Base-by-base conservation (phyloP, 1,140 invertebrate genomes). In the Neomicropteryx cornuta region DNA sequence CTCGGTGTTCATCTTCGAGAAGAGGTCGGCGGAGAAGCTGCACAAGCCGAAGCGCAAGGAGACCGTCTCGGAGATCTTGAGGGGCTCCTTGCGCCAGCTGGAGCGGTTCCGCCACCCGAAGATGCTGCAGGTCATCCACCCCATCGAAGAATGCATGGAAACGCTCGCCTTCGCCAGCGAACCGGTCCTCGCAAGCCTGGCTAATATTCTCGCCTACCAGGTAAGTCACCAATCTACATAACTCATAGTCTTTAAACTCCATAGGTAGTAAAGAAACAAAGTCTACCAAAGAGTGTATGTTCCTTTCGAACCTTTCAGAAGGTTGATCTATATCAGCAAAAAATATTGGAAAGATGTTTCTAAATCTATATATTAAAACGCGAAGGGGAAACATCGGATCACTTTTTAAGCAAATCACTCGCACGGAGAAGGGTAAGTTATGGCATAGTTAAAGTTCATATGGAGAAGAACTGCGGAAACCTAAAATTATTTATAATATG, bases 1-100 rank as follows among this genome's bases (percentile, higher is more conserved):
- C 33, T 95, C 92, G 0, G 81, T 97, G 41, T 96, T 97, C 66
- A 71, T 96, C 20, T 97, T 96, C 58, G 93, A 97, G 57, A 97
- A 97, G 57, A 79, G 85, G 42, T 78, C 81, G 13, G 90, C 89
- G 0, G 92, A 97, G 53, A 96, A 96, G 60, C 67, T 97, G 29
- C 87, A 93, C 67, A 96, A 94, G 53, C 90, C 90, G 3, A 88
- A 91, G 49, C 72, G 88, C 28, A 88, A 92, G 55, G 91, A 97
- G 53, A 85, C 79, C 4, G 86, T 97, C 27, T 83, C 90, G 1
- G 92, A 97, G 56, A 78, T 91, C 28, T 65, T 97, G n/a, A 70
- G 87, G 20, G 76, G 73, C 42, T 86, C 87, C 31, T 77, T 95
- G 1, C 68, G 76, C 14, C 80, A 87, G 50, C 67, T 97, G 51